Conservation (phyloP, 2,888 invertebrate species). For the Lordiphosa fenestrarum region DNA sequence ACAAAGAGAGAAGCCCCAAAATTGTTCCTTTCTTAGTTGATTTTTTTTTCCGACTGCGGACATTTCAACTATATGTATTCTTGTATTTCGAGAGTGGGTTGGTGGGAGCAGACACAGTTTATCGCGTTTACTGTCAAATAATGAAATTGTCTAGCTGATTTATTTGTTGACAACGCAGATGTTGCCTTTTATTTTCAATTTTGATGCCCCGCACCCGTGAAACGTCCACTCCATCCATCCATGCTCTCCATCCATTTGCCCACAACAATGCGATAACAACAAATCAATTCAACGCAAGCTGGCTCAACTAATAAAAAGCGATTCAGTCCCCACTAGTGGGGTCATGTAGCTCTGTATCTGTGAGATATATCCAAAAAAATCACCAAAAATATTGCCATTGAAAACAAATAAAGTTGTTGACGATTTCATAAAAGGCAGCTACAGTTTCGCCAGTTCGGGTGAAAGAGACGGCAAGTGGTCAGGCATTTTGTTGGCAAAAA, state of each 20-base stretch:
- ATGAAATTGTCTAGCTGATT: conserved; percentile 74
- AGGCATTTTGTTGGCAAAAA: conserved; percentile 21
- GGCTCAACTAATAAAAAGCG: conserved; percentile 70
- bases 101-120: conserved; percentile 50
- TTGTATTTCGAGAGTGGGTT: background rate
- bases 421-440: conserved; percentile 63
- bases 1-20: no score
- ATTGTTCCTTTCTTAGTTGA: no score
- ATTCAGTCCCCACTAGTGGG: conserved; percentile 47
- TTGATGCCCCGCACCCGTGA: conserved; percentile 49
- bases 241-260: conserved; percentile 47
- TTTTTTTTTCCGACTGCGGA: no score
- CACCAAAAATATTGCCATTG: conserved; percentile 69
- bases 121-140: conserved; percentile 75
- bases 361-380: conserved; percentile 8
- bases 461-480: conserved; percentile 13
- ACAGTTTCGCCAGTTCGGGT: conserved; percentile 5
- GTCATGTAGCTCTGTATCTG: conserved; percentile 35
- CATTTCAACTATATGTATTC: no score
- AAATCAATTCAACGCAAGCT: conserved; percentile 74
- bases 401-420: conserved; percentile 75
- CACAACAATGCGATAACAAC: conserved; percentile 72
- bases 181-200: conserved; percentile 75
- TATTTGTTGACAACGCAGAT: conserved; percentile 74
- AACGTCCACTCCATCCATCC: conserved; percentile 13